Evolutionary conservation across 2,888 invertebrate genomes (phyloP), one percentile per base, ranked within the genome.

Genomic region (Mactromeris polynyma): DNA sequence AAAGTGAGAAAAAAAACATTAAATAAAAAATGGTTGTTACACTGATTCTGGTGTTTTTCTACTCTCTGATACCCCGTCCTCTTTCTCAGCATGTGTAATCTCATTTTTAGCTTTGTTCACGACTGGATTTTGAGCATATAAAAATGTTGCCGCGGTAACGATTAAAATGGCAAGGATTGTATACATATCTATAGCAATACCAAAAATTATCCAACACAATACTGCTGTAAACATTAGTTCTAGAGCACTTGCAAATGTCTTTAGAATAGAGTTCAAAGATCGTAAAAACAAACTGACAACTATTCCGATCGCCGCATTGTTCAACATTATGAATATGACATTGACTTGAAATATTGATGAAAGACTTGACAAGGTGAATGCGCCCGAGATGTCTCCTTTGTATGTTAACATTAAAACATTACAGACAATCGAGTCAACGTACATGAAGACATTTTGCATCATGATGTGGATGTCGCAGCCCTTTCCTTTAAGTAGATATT

Each of bases 371-470:
- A 97, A 96, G 0, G 97, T 97, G 93, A 98, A 98, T 21, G 98
- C 97, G 40, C 97, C 97, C 0, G 97, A 89, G 0, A 98, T 95
- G 94, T 98, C 97, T 0, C 98, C 98, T 96, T 98, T 98, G 6
- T 97, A 96, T 83, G 97, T 93, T 77, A 99, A 97, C 88, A 99
- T 97, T 3, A 98, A 96, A n/a, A 98, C 96, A 96, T 99, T 99
- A 96, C 99, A 99, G n/a, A 99, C 95, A 91, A 99, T 98, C 6
- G 99, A 99, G 97, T 99, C 98, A 42, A 98, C 96, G 96, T 99
- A 99, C 98, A 99, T 99, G 95, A 98, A 99, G 11, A 99, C 98
- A 96, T 99, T 99, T 97, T 99, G 99, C 92, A 99, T 97, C 97
- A 98, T 98, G 95, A 99, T 98, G 96, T 99, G 98, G 0, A 99